phyloP scores from a whole-genome alignment of 2,113 vertebrate genomes.

The Natator depressus region DNA sequence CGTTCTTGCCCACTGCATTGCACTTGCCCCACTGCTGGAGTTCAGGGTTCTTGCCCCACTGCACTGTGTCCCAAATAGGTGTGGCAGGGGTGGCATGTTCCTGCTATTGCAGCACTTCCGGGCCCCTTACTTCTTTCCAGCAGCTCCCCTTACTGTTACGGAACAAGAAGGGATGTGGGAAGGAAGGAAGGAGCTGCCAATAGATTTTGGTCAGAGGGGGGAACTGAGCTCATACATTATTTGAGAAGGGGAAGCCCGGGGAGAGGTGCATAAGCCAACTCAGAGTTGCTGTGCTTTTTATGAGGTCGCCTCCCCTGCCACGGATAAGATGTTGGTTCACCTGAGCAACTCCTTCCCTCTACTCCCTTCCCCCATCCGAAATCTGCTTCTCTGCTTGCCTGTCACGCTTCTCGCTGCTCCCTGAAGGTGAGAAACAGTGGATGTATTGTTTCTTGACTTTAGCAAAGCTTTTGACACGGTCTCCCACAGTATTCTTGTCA shows the following conservation, averaged over 20 bases:
- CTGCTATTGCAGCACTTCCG: background rate
- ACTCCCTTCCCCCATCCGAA: fast-evolving
- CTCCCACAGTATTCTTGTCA: no score
- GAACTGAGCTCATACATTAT: background rate
- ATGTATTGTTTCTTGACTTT: no score
- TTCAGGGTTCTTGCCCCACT: background rate
- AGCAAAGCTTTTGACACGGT: no score
- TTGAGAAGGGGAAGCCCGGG: background rate
- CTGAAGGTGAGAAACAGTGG: background rate
- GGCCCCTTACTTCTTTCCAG: background rate
- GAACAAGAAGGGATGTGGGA: background rate
- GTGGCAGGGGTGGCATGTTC: background rate
- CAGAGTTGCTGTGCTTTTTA: background rate
- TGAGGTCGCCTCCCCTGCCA: background rate
- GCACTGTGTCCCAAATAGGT: background rate
- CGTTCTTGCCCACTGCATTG: background rate
- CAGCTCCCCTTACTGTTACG: background rate
- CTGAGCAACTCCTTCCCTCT: background rate
- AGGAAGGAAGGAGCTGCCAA: background rate
- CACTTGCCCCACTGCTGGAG: background rate
- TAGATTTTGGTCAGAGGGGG: background rate
- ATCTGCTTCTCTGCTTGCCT: background rate
- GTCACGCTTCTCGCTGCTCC: background rate
- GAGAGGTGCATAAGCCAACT: background rate
- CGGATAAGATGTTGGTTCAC: background rate